Conservation (phyloP, 2,797 vertebrate species). For the Chelon labrosus region DNA sequence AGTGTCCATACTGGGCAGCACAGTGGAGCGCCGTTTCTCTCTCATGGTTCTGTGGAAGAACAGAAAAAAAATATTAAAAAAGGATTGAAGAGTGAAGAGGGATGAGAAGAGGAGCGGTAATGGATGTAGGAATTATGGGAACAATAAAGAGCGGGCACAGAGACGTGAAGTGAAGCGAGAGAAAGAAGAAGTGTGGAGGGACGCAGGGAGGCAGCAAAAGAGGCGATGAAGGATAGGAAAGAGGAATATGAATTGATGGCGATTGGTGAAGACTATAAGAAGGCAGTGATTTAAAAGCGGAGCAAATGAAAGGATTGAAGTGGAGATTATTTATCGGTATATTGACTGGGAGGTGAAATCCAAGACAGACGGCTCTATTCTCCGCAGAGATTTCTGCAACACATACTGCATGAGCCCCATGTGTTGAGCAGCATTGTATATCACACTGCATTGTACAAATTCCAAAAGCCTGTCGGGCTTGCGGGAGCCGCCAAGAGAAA, state of each 20-base stretch:
- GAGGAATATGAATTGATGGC: neutral
- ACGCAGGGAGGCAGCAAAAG: constrained; percentile 5
- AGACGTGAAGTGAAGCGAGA: constrained; percentile 1
- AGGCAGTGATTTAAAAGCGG: constrained; percentile 12
- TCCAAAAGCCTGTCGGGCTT: constrained; percentile 37
- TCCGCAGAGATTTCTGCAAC: neutral
- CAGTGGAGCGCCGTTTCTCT: constrained; percentile 96
- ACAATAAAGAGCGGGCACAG: constrained; percentile 7
- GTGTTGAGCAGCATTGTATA: constrained; percentile 22
- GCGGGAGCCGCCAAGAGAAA: constrained; percentile 34
- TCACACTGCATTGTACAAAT: constrained; percentile 22
- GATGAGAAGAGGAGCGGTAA: neutral
- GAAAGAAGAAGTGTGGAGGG: constrained; percentile 3
- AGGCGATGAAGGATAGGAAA: neutral
- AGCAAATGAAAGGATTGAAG: constrained; percentile 12
- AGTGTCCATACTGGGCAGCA: constrained; percentile 96
- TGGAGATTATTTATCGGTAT: neutral
- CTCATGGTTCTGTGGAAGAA: constrained; percentile 88
- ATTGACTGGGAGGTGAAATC: constrained; percentile 10
- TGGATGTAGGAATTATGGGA: constrained; percentile 20
- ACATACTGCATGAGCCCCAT: constrained; percentile 17
- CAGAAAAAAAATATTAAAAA: neutral
- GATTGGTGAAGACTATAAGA: neutral
- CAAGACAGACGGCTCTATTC: constrained; percentile 27
- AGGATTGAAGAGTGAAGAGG: neutral